Evolutionary conservation across 2,888 invertebrate species (phyloP).

Genomic region (Esperia sulphurella): DNA sequence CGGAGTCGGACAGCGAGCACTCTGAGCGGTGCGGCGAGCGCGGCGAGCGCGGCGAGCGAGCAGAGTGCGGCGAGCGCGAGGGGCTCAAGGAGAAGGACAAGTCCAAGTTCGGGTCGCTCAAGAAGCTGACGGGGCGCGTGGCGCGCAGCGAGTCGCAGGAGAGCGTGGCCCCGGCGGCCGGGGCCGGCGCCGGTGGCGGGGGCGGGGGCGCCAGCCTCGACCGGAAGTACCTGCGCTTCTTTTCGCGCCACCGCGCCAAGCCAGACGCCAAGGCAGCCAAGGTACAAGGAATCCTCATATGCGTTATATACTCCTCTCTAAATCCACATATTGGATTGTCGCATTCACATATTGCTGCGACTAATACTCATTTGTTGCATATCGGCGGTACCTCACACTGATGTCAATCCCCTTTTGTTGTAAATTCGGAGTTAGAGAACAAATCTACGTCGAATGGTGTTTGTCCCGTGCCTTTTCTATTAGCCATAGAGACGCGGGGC

Average conservation of each 20-base stretch:
- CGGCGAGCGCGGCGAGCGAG: constrained; percentile 16
- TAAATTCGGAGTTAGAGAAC: too few species aligned
- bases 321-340: too few species aligned
- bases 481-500: too few species aligned
- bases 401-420: too few species aligned
- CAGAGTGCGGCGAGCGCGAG: constrained; percentile 13
- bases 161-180: constrained; percentile 43
- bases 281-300: too few species aligned
- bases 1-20: constrained; percentile 52
- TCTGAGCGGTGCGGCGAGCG: constrained; percentile 31
- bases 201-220: constrained; percentile 81
- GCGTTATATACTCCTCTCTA: too few species aligned
- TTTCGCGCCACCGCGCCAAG: constrained; percentile 33
- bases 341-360: too few species aligned
- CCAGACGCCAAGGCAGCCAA: constrained; percentile 4
- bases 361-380: too few species aligned
- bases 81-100: constrained; percentile 36
- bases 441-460: too few species aligned
- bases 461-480: too few species aligned
- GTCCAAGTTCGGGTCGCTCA: constrained; percentile 84
- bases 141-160: constrained; percentile 63
- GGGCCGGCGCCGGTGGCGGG: constrained; percentile 1
- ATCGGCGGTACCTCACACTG: too few species aligned
- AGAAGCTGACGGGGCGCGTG: constrained; percentile 81
- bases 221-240: constrained; percentile 82